Evolutionary conservation across 1,140 invertebrate species (phyloP), one percentile per base, ranked within the genome.

Genomic region (Delia radicum): DNA sequence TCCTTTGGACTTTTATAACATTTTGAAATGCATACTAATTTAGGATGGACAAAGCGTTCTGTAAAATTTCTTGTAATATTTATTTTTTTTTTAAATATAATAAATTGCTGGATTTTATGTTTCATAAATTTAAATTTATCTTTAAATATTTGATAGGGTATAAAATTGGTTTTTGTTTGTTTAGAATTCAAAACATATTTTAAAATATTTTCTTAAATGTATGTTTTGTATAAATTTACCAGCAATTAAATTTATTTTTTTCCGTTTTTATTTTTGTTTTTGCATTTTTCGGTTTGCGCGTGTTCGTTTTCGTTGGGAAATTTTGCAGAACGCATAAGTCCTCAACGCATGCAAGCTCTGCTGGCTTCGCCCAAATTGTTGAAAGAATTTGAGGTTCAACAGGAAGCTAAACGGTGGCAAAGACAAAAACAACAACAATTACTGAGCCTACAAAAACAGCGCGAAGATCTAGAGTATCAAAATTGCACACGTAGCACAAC

Each of bases 291-390:
- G 29, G 65, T 69, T 12, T 67, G 3, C n/a, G 13, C 28, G 28
- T n/a, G 28, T 31, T 31, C 28, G 27, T 67, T 31, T 18, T 8
- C 24, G 48, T 55, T 24, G 65, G 48, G 18, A 67, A 75, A 80
- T 81, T 80, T 82, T 82, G 81, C 82, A 86, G 85, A 86, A 84
- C 84, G 84, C 77, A 79, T 86, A 81, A 81, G 82, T 76, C 76
- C 81, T 67, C 75, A 77, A 75, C 81, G 80, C 78, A 79, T 86
- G 62, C 28, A 78, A 79, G 78, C 78, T 77, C 77, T 86, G 74
- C 74, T 83, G 67, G 75, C 75, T 42, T 86, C 84, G n/a, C 79
- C 79, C 74, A 73, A 78, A 28, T 76, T 79, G 24, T 81, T 85
- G 24, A 76, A 78, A 21, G 75, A 81, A 74, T 85, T 80, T 26